A percentile compares a stretch with the other conserved stretches of the same genome.
Evolutionary conservation across 2,888 invertebrate genomes (phyloP).

Genomic region (Omphaloscelis lunosa): DNA sequence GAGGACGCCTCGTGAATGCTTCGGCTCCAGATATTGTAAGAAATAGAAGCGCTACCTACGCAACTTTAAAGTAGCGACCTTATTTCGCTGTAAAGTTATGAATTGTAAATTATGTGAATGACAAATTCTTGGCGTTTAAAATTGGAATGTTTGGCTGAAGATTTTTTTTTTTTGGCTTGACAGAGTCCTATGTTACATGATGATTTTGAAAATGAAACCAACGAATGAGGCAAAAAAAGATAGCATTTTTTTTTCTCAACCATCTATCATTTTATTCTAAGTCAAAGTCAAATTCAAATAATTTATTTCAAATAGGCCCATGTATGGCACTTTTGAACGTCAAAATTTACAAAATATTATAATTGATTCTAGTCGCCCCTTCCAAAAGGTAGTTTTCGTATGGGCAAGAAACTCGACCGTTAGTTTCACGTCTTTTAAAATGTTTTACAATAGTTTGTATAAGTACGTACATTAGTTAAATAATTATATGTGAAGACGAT

Average conservation of each 20-base stretch:
- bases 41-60: conserved; percentile 75
- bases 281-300: no score
- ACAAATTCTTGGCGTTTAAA: conserved; percentile 31
- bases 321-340: no score
- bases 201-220: neutral
- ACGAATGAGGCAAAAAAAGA: neutral
- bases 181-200: neutral
- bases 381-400: no score
- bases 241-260: neutral
- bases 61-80: conserved; percentile 19
- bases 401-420: no score
- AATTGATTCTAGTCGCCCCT: no score
- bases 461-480: no score
- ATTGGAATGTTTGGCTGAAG: conserved; percentile 3
- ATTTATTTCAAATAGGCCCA: no score
- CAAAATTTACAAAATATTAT: no score
- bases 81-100: conserved; percentile 34
- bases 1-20: conserved; percentile 86
- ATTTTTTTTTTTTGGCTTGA: neutral
- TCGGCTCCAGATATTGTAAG: conserved; percentile 66
- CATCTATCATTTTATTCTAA: neutral
- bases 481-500: no score
- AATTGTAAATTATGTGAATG: conserved; percentile 39
- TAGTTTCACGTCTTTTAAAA: no score
- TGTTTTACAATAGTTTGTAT: no score